Conservation (phyloP, 2,113 vertebrate genomes). For the Microtus ochrogaster region DNA sequence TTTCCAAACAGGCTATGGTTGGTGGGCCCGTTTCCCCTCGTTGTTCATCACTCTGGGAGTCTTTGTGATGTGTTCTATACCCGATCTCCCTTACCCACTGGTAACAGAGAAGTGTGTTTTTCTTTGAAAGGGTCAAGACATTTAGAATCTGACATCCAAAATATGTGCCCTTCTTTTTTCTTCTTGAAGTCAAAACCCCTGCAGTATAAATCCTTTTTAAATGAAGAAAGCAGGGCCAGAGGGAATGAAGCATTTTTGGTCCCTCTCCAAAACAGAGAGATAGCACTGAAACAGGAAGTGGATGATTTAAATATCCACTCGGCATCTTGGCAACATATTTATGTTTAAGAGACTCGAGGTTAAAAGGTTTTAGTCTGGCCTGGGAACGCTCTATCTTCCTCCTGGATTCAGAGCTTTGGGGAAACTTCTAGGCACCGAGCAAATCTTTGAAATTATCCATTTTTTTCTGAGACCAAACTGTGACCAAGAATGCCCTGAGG, state of each 20-base stretch:
- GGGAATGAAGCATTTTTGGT: slow-evolving; percentile 80
- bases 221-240: slow-evolving; percentile 85
- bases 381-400: slow-evolving; percentile 81
- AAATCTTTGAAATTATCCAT: slow-evolving; percentile 82
- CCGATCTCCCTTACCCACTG: slow-evolving; percentile 5
- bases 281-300: slow-evolving; percentile 83
- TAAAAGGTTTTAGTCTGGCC: slow-evolving; percentile 84
- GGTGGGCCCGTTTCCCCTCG: slow-evolving; percentile 31
- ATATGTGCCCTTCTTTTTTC: slow-evolving; percentile 52
- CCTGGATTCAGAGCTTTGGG: slow-evolving; percentile 79
- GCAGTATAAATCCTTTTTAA: slow-evolving; percentile 86
- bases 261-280: slow-evolving; percentile 83
- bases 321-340: slow-evolving; percentile 79
- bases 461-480: slow-evolving; percentile 64
- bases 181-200: slow-evolving; percentile 79
- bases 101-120: slow-evolving; percentile 60
- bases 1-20: slow-evolving; percentile 46
- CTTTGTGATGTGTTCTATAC: slow-evolving; percentile 41
- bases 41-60: slow-evolving; percentile 27
- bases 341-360: slow-evolving; percentile 78
- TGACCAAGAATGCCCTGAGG: slow-evolving; percentile 41
- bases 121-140: slow-evolving; percentile 79
- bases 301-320: slow-evolving; percentile 83
- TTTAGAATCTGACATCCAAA: slow-evolving; percentile 79
- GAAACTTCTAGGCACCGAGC: slow-evolving; percentile 80